A percentile compares a stretch with the other conserved stretches of the same genome.
These are phyloP conservation scores for Heliconius sara DNA, from an alignment of 2,888 invertebrate species.

Conservation along the genomic window DNA sequence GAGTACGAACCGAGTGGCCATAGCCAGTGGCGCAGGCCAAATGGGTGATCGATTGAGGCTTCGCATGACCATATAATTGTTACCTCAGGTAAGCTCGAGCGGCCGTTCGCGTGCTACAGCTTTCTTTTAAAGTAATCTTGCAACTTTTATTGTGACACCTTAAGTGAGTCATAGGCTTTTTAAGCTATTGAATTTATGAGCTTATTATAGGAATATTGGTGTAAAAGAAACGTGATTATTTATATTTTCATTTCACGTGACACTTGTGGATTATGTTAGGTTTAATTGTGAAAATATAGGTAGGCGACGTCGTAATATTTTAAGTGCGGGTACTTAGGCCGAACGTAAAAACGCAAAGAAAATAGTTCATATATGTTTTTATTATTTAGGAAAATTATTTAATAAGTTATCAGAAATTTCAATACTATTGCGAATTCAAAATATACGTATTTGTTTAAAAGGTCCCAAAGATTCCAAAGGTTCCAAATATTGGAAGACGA, in stretches of 20 bases:
- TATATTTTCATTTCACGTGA: constrained; percentile 12
- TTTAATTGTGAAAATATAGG: not conserved
- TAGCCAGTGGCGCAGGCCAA: constrained; percentile 67
- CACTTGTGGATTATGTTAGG: constrained; percentile 1
- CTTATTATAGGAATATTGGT: constrained; percentile 8
- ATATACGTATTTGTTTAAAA: too few species aligned
- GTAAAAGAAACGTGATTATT: not conserved
- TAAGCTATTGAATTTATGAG: constrained; percentile 27
- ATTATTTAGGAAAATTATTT: too few species aligned
- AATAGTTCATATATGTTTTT: too few species aligned
- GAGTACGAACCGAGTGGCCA: constrained; percentile 75
- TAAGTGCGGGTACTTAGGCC: not conserved
- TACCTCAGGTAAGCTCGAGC: constrained; percentile 66
- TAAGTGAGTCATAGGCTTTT: constrained; percentile 52
- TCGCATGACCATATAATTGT: constrained; percentile 83
- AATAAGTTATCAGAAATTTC: too few species aligned
- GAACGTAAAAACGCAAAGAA: too few species aligned
- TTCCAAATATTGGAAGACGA: too few species aligned
- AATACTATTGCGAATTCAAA: too few species aligned
- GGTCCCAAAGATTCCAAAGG: too few species aligned
- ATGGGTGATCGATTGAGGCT: constrained; percentile 79
- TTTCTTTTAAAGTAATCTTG: constrained; percentile 69
- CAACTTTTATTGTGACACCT: constrained; percentile 66
- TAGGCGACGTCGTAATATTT: not conserved
- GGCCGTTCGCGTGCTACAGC: constrained; percentile 66